Conservation (phyloP, 2,888 invertebrate species). For the Salpingus planirostris region DNA sequence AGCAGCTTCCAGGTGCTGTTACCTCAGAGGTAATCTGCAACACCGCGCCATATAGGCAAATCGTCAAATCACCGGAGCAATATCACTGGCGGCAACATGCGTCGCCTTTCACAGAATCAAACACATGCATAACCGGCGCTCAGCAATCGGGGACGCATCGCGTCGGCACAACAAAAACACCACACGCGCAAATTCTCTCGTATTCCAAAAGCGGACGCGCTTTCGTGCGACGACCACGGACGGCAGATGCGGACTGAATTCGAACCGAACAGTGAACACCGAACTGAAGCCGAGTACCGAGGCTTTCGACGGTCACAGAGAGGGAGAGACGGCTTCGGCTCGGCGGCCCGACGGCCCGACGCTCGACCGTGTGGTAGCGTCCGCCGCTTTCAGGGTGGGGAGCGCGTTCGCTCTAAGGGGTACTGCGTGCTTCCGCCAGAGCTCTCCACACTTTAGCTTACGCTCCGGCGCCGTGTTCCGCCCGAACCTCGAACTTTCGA, state of each 20-base stretch:
- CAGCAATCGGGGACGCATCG: conserved; percentile 26
- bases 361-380: conserved; percentile 36
- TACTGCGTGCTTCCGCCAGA: conserved; percentile 35
- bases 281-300: conserved; percentile 17
- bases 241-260: conserved; percentile 36
- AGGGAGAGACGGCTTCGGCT: conserved; percentile 16
- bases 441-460: conserved; percentile 18
- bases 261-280: no score
- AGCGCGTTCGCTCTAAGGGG: conserved; percentile 40
- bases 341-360: no score
- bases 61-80: conserved; percentile 23
- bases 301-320: conserved; percentile 18
- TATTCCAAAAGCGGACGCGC: no score
- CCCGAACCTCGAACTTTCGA: no score
- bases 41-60: conserved; percentile 42
- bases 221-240: conserved; percentile 8
- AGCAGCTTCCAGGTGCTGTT: conserved; percentile 39
- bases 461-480: no score
- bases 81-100: conserved; percentile 10
- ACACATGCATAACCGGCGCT: conserved; percentile 25
- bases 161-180: conserved; percentile 24
- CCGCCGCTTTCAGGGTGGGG: conserved; percentile 32
- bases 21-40: conserved; percentile 41
- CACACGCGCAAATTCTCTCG: conserved; percentile 17
- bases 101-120: conserved; percentile 24